These are phyloP conservation scores for Eulemur macaco DNA, from an alignment of 2,113 vertebrate species.

Conservation along the genomic window DNA sequence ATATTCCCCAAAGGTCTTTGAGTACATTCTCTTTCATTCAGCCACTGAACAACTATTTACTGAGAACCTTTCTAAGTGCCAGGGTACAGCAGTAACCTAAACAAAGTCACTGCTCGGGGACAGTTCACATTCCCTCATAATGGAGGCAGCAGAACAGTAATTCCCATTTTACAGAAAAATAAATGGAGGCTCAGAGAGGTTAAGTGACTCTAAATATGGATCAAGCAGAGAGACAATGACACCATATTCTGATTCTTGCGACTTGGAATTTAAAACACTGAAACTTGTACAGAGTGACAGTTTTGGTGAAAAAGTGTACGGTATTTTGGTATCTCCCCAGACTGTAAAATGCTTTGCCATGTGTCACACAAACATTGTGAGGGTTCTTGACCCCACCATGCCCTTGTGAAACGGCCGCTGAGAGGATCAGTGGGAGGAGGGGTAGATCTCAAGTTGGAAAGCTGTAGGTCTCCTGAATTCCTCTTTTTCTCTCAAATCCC, in stretches of 20 bases:
- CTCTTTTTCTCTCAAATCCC: neutral
- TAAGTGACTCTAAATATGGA: neutral
- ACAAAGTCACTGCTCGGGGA: neutral
- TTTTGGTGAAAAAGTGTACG: neutral
- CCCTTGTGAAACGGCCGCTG: neutral
- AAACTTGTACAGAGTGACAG: neutral
- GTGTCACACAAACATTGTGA: neutral
- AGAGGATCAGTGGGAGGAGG: neutral
- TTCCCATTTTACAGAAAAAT: neutral
- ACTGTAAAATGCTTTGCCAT: neutral
- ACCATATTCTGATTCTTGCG: neutral
- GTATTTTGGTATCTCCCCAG: neutral
- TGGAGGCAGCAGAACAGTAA: neutral
- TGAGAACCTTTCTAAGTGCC: neutral
- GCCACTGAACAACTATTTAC: neutral
- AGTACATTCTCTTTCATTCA: neutral
- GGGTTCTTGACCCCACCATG: neutral
- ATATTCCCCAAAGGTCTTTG: slow-evolving; percentile 21
- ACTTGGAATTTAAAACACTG: neutral
- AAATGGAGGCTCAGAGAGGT: neutral
- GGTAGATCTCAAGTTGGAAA: neutral
- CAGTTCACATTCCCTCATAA: neutral
- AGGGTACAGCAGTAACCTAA: neutral
- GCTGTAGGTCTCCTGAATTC: neutral
- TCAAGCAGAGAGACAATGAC: neutral